Evolutionary conservation across 2,888 invertebrate species (phyloP).

Genomic region (Harpalus rufipes): DNA sequence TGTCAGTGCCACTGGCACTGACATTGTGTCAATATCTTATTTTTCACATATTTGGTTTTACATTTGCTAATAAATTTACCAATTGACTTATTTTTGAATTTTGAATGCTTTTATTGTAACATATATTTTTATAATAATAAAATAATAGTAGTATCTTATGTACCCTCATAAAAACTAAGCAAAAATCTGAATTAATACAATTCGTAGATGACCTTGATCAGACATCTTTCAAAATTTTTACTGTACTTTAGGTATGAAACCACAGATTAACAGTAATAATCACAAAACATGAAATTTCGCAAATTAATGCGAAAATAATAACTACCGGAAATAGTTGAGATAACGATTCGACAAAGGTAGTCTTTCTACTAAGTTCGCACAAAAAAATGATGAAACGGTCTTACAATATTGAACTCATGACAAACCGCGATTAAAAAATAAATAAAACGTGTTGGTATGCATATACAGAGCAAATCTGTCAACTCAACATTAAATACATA

Average conservation of each 20-base stretch:
- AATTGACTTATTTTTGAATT: too few species aligned
- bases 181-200: too few species aligned
- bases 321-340: constrained; percentile 27
- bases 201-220: too few species aligned
- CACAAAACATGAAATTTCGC: constrained; percentile 28
- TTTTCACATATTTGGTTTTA: too few species aligned
- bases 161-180: too few species aligned
- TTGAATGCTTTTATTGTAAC: too few species aligned
- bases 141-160: too few species aligned
- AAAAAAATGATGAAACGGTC: constrained; percentile 31
- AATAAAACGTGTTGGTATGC: constrained; percentile 38
- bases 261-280: not conserved
- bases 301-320: constrained; percentile 34
- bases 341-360: not conserved
- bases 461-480: constrained; percentile 42
- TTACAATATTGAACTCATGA: constrained; percentile 38
- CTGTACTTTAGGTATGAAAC: not conserved
- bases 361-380: not conserved
- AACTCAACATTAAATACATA: constrained; percentile 44
- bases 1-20: too few species aligned
- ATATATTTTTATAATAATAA: too few species aligned
- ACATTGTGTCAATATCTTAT: too few species aligned
- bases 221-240: too few species aligned
- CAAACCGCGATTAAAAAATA: constrained; percentile 44
- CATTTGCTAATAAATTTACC: too few species aligned